Conservation (phyloP, 2,888 invertebrate genomes). For the Zaprionus lineosus region DNA sequence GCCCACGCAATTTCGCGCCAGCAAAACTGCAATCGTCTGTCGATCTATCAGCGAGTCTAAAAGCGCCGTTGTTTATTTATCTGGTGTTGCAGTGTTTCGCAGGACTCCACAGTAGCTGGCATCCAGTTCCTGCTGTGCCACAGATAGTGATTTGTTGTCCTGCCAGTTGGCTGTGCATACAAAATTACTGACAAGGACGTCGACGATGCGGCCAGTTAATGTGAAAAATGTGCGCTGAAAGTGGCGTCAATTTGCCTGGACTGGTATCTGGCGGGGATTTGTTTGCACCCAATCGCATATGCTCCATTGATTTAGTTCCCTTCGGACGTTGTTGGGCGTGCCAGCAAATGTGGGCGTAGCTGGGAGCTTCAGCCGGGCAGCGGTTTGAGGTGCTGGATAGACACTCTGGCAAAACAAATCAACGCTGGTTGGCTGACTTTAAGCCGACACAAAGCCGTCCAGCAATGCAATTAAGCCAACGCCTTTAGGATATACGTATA, state of each 20-base stretch:
- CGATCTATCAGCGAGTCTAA: slow-evolving; percentile 64
- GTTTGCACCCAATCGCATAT: slow-evolving; percentile 45
- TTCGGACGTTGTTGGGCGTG: slow-evolving; percentile 19
- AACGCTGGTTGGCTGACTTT: slow-evolving; percentile 51
- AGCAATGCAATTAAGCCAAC: slow-evolving; percentile 68
- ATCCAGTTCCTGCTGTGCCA: slow-evolving; percentile 40
- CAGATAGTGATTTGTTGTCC: slow-evolving; percentile 70
- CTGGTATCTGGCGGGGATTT: slow-evolving; percentile 35
- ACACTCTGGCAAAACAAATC: slow-evolving; percentile 60
- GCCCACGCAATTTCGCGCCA: slow-evolving; percentile 46
- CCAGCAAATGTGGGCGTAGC: neutral
- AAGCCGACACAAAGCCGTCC: slow-evolving; percentile 74
- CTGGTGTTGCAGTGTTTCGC: slow-evolving; percentile 38
- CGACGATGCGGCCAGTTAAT: slow-evolving; percentile 58
- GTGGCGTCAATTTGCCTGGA: slow-evolving; percentile 50
- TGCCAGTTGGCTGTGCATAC: slow-evolving; percentile 68
- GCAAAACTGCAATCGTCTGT: slow-evolving; percentile 57
- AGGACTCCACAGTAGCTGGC: slow-evolving; percentile 8
- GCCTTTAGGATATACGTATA: slow-evolving; percentile 17
- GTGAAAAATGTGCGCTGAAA: slow-evolving; percentile 73
- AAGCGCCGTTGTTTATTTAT: slow-evolving; percentile 53
- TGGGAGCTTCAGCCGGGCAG: too few relatives aligned
- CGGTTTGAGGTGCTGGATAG: slow-evolving; percentile 10
- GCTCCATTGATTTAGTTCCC: slow-evolving; percentile 62
- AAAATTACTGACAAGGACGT: slow-evolving; percentile 67